phyloP scores from a whole-genome alignment of 2,797 vertebrate genomes.

The Siniperca scherzeri region DNA sequence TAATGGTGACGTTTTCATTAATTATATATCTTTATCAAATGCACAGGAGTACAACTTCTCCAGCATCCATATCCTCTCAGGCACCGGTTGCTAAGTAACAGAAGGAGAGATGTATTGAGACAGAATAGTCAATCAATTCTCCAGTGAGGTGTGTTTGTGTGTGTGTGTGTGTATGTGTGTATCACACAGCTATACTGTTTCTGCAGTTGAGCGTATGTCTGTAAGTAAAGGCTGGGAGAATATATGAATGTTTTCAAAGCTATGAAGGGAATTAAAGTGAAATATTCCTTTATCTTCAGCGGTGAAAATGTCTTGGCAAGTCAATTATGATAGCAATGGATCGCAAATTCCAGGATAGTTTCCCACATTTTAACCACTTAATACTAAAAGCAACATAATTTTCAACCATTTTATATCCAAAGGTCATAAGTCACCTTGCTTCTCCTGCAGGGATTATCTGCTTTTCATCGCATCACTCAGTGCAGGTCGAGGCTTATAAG shows the following conservation, averaged over 20 bases:
- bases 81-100: constrained; percentile 88
- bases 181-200: constrained; percentile 59
- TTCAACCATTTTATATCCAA: constrained; percentile 43
- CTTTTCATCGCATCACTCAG: constrained; percentile 51
- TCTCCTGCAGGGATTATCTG: constrained; percentile 62
- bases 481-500: constrained; percentile 53
- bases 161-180: constrained; percentile 41
- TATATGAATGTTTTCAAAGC: constrained; percentile 20
- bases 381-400: constrained; percentile 27
- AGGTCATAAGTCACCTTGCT: constrained; percentile 56
- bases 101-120: constrained; percentile 88
- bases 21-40: constrained; percentile 77
- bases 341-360: constrained; percentile 10
- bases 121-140: constrained; percentile 88
- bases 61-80: constrained; percentile 80
- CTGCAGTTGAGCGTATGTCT: constrained; percentile 22
- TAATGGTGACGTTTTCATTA: constrained; percentile 63
- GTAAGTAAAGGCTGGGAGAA: constrained; percentile 14
- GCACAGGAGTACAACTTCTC: constrained; percentile 79
- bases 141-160: constrained; percentile 54
- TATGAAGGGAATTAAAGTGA: constrained; percentile 1
- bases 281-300: constrained; percentile 1
- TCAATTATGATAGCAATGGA: background rate
- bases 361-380: constrained; percentile 20
- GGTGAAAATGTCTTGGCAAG: background rate